phyloP scores from a whole-genome alignment of 2,888 invertebrate species.

The Andrena hattorfiana region DNA sequence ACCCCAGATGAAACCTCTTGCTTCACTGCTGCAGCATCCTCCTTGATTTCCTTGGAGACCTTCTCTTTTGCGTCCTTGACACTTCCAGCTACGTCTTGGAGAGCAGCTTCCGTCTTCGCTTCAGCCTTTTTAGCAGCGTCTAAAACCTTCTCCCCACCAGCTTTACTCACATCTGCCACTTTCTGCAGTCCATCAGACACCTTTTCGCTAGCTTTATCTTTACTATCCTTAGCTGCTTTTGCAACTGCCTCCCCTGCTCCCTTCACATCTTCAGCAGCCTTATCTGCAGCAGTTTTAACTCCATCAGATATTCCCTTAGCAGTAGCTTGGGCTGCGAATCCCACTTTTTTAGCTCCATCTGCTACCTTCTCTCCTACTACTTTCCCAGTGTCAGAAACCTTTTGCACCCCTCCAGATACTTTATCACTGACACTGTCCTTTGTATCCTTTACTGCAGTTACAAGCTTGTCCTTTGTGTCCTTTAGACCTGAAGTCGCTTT shows the following conservation, averaged over 20 bases:
- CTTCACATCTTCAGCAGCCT: conserved; percentile 42
- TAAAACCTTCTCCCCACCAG: conserved; percentile 47
- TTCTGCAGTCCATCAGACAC: conserved; percentile 52
- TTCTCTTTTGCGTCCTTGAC: conserved; percentile 57
- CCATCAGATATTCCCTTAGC: conserved; percentile 33
- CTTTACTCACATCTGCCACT: conserved; percentile 38
- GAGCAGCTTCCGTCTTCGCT: conserved; percentile 81
- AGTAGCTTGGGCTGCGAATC: not conserved
- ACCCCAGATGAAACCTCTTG: conserved; percentile 61
- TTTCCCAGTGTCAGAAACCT: conserved; percentile 73
- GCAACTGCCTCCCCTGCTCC: conserved; percentile 44
- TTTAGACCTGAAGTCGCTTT: conserved; percentile 27
- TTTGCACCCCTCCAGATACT: conserved; percentile 37
- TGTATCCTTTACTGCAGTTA: conserved; percentile 62
- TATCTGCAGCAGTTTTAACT: conserved; percentile 50
- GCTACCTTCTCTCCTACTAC: conserved; percentile 86
- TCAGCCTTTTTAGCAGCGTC: conserved; percentile 81
- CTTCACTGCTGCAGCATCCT: conserved; percentile 62
- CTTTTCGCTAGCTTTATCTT: conserved; percentile 60
- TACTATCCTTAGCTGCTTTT: conserved; percentile 44
- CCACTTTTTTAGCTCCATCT: conserved; percentile 76
- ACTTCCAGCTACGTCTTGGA: conserved; percentile 84
- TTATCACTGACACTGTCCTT: conserved; percentile 50
- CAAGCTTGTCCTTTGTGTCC: conserved; percentile 56
- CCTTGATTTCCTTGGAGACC: conserved; percentile 80